Evolutionary conservation across 2,888 invertebrate genomes (phyloP).

Genomic region (Caenorhabditis angaria): DNA sequence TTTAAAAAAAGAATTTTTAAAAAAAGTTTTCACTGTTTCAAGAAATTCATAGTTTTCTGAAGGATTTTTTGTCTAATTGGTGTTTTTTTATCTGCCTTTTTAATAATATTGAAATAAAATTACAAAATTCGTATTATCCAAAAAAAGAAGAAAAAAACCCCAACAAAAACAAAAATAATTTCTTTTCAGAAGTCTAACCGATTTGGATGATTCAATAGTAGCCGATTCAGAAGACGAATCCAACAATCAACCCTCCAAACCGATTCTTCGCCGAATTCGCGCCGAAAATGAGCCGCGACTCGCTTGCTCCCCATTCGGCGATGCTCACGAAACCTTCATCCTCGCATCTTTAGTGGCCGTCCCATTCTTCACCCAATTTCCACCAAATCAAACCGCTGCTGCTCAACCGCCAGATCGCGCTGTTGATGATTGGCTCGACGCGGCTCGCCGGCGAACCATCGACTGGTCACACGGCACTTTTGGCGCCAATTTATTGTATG

Average conservation of each 20-base stretch:
- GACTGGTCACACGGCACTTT: conserved; percentile 20
- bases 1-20: no score
- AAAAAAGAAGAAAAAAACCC: background rate
- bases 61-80: no score
- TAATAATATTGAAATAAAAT: no score
- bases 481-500: conserved; percentile 20
- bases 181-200: background rate
- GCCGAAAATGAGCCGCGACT: background rate
- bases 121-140: no score
- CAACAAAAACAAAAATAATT: no score
- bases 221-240: conserved; percentile 19
- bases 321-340: conserved; percentile 39
- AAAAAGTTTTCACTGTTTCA: no score
- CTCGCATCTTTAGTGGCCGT: conserved; percentile 36
- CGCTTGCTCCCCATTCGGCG: conserved; percentile 28
- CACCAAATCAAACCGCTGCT: conserved; percentile 22
- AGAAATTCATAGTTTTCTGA: no score
- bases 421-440: conserved; percentile 29
- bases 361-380: conserved; percentile 40
- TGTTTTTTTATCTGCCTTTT: no score
- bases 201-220: conserved; percentile 24
- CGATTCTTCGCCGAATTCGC: conserved; percentile 8
- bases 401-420: conserved; percentile 31
- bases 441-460: background rate
- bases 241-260: conserved; percentile 5